phyloP scores from a whole-genome alignment of 2,113 vertebrate genomes.

The Lepidiolamprologus cunningtoni region DNA sequence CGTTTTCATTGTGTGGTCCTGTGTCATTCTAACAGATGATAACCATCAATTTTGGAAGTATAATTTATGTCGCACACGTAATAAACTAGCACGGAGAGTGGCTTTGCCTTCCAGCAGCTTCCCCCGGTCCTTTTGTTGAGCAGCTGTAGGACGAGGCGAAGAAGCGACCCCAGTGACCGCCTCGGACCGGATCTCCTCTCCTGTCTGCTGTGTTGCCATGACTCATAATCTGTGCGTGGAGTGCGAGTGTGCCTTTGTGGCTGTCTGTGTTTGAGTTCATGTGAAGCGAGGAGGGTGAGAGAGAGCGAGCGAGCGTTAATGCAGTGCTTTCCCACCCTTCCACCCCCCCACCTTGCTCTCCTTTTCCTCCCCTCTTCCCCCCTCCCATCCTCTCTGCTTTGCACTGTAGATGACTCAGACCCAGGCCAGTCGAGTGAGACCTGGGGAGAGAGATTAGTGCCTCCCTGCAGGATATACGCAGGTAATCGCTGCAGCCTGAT shows the following conservation, averaged over 20 bases:
- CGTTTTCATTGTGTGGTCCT: constrained; percentile 47
- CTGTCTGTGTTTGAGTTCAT: constrained; percentile 31
- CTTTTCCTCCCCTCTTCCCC: background rate
- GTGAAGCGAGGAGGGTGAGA: constrained; percentile 37
- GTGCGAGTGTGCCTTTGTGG: constrained; percentile 32
- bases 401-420: constrained; percentile 88
- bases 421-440: constrained; percentile 80
- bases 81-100: background rate
- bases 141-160: background rate
- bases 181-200: constrained; percentile 4
- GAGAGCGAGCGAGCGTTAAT: constrained; percentile 56
- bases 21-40: background rate
- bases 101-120: background rate
- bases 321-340: constrained; percentile 68
- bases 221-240: constrained; percentile 49
- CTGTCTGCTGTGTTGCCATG: constrained; percentile 39
- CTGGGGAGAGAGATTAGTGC: constrained; percentile 82
- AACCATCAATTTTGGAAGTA: constrained; percentile 11
- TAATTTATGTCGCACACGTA: constrained; percentile 10
- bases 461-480: constrained; percentile 88
- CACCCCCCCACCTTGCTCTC: background rate
- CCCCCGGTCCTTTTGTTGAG: background rate
- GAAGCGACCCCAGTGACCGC: background rate
- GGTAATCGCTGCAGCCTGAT: constrained; percentile 74
- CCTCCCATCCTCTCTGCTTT: constrained; percentile 75